Conservation (phyloP, 37 sponge, comb jelly and placozoan species). For the Aphrocallistes beatrix region DNA sequence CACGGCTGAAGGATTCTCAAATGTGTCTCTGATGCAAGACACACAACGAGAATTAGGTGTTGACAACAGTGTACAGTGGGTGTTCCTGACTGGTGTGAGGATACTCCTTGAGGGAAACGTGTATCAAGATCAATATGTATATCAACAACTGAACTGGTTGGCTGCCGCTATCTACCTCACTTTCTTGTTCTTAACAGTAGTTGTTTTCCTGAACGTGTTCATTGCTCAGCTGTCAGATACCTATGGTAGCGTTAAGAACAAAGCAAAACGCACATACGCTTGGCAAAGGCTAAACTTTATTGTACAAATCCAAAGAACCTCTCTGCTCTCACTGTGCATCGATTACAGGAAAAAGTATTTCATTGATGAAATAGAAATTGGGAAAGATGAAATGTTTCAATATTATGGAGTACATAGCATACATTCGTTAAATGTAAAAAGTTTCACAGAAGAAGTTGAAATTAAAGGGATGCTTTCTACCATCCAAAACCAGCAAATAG, state of each 20-base stretch:
- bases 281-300: background rate
- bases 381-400: background rate
- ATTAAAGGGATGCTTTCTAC: background rate
- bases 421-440: background rate
- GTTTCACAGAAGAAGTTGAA: background rate
- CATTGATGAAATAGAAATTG: background rate
- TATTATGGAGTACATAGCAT: constrained; percentile 6
- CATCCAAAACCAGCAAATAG: background rate
- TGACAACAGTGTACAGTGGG: constrained; percentile 9
- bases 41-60: background rate
- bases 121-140: background rate
- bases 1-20: background rate
- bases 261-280: background rate
- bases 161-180: background rate
- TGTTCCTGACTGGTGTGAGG: background rate
- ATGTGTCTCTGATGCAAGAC: background rate
- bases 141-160: background rate
- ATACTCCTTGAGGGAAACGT: constrained; percentile 1
- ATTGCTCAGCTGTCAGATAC: constrained; percentile 10
- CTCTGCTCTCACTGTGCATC: background rate
- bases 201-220: background rate
- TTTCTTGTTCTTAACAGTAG: background rate
- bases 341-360: background rate
- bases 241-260: background rate
- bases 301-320: background rate